These are phyloP conservation scores for Rhopalosiphum maidis DNA, from an alignment of 1,140 invertebrate species.

Conservation along the genomic window DNA sequence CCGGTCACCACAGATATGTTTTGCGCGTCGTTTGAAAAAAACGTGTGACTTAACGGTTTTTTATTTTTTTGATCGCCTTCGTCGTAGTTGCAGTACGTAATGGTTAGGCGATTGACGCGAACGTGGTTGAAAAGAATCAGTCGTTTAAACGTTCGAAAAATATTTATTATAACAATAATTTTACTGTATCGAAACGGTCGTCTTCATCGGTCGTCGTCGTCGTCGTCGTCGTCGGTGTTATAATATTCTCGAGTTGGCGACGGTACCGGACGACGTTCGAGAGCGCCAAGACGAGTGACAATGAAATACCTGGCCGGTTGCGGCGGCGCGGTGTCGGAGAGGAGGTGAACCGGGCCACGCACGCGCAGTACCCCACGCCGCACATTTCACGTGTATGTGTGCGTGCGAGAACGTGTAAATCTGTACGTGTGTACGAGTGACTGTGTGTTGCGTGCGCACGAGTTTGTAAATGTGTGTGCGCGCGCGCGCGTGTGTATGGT, in stretches of 20 bases:
- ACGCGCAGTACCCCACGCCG: not conserved
- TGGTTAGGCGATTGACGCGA: not conserved
- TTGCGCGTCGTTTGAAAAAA: not conserved
- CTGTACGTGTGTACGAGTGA: not conserved
- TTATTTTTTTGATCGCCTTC: not conserved
- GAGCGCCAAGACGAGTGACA: slow-evolving; percentile 49
- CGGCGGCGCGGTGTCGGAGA: not conserved
- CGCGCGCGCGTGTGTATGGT: not conserved
- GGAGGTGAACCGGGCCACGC: not conserved
- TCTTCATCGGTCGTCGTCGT: not conserved
- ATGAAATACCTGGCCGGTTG: slow-evolving; percentile 44
- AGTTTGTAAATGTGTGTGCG: too few species aligned
- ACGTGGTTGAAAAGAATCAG: not conserved
- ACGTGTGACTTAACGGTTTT: slow-evolving; percentile 33
- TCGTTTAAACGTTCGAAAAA: not conserved
- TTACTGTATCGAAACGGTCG: not conserved
- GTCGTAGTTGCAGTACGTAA: not conserved
- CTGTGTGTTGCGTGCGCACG: too few species aligned
- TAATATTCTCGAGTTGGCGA: not conserved
- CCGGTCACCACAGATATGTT: not conserved
- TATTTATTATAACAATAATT: not conserved
- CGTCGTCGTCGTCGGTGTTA: not conserved
- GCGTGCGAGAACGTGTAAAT: not conserved
- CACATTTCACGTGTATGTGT: not conserved
- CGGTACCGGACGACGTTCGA: slow-evolving; percentile 6